A percentile compares a stretch with the other conserved stretches of the same genome.
Conservation (phyloP, 2,113 vertebrate genomes). For the Calyptomena viridis region DNA sequence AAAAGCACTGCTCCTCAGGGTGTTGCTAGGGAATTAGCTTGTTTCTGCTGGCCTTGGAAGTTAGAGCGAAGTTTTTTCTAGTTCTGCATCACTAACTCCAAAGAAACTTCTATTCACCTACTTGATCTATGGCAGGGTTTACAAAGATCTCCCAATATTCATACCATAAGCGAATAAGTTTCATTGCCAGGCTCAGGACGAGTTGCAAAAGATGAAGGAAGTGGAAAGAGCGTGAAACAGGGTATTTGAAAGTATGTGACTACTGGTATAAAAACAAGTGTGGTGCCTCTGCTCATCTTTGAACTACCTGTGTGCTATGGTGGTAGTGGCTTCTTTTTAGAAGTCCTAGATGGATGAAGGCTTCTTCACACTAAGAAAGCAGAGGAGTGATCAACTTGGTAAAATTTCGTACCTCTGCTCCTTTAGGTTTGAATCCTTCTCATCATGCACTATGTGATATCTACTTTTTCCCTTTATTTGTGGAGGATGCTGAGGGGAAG, state of each 20-base stretch:
- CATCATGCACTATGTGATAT: not conserved
- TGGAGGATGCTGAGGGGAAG: not conserved
- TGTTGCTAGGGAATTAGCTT: not conserved
- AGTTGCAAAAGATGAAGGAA: not conserved
- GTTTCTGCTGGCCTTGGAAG: fast-evolving
- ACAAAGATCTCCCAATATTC: not conserved
- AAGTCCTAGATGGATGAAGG: not conserved
- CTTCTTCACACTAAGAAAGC: not conserved
- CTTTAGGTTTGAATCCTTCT: not conserved
- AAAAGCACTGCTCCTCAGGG: not conserved
- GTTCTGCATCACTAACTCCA: not conserved
- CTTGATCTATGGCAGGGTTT: not conserved
- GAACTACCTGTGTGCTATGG: not conserved
- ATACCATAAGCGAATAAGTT: not conserved
- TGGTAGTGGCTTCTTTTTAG: not conserved
- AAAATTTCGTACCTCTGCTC: not conserved
- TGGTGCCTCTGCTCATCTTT: not conserved
- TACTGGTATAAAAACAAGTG: not conserved
- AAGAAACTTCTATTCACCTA: not conserved
- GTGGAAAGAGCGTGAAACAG: not conserved
- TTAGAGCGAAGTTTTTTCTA: not conserved
- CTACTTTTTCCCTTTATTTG: not conserved
- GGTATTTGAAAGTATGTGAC: not conserved
- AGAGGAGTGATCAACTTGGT: not conserved
- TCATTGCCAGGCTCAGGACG: not conserved